Percentiles rank a stretch among this genome's conserved stretches.
Evolutionary conservation across 2,113 vertebrate genomes (phyloP).

Genomic region (Vidua chalybeata): DNA sequence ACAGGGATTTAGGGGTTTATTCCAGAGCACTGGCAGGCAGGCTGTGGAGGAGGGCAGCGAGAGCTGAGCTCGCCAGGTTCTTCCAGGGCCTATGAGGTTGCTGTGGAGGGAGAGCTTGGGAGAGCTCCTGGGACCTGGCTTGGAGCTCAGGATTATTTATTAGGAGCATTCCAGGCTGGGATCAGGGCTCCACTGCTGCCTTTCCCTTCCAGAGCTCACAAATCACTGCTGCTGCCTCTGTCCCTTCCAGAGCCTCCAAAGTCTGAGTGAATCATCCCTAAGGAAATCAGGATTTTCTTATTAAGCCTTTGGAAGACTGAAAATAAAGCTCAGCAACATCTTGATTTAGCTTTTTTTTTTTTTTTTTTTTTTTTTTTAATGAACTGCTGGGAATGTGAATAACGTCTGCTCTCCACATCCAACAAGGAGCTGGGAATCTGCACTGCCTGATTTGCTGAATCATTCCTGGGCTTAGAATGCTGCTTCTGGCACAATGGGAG

Average conservation of each 20-base stretch:
- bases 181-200: neutral
- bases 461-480: neutral
- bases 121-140: neutral
- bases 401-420: neutral
- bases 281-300: neutral
- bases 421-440: neutral
- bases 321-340: neutral
- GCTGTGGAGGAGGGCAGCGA: neutral
- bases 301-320: slow-evolving; percentile 10
- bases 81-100: neutral
- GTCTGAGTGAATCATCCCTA: neutral
- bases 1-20: neutral
- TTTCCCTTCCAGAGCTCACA: slow-evolving; percentile 20
- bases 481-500: neutral
- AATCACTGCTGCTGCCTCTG: slow-evolving; percentile 1
- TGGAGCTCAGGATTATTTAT: slow-evolving; percentile 37
- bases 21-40: neutral
- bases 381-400: neutral
- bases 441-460: neutral
- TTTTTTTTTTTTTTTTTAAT: neutral
- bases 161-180: neutral
- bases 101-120: neutral
- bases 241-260: neutral
- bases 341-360: neutral
- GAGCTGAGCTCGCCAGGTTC: neutral